Evolutionary conservation across 92 coral and sea anemone species (phyloP).

Genomic region (Siderastrea siderea): DNA sequence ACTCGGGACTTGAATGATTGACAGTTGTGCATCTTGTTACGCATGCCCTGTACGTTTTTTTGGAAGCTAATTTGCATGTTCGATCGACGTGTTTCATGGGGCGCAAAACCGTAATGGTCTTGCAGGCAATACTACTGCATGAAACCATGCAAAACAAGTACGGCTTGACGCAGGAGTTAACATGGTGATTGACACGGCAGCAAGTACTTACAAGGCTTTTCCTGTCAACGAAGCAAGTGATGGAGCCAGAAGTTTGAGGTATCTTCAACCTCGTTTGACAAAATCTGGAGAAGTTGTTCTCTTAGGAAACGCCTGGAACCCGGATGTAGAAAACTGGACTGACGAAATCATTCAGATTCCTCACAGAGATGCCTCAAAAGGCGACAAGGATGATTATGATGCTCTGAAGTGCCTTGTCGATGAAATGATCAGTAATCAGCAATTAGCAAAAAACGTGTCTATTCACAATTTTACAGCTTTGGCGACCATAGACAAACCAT

Average conservation of each 20-base stretch:
- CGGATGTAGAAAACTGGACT: neutral
- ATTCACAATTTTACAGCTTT: constrained; percentile 39
- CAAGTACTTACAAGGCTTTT: neutral
- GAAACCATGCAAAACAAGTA: constrained; percentile 8
- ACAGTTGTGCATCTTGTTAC: too few relatives aligned
- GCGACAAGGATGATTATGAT: neutral
- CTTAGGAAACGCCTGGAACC: neutral
- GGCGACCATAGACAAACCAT: constrained; percentile 26
- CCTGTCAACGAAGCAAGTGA: constrained; percentile 12
- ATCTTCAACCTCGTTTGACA: neutral
- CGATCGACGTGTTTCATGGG: too few relatives aligned
- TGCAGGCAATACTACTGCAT: constrained; percentile 10
- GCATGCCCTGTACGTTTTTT: too few relatives aligned
- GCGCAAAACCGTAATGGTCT: too few relatives aligned
- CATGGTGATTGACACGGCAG: neutral
- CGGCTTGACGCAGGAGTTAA: constrained; percentile 1
- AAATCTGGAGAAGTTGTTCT: constrained; percentile 14
- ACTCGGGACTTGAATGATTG: too few relatives aligned
- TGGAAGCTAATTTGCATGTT: too few relatives aligned
- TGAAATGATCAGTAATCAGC: neutral
- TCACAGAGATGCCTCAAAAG: neutral
- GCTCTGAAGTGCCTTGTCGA: constrained; percentile 36
- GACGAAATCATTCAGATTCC: constrained; percentile 13
- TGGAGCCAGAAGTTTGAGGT: neutral
- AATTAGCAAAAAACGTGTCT: constrained; percentile 28